Base-by-base conservation (phyloP, 2,113 vertebrate genomes). In the Sinocyclocheilus rhinocerous region DNA sequence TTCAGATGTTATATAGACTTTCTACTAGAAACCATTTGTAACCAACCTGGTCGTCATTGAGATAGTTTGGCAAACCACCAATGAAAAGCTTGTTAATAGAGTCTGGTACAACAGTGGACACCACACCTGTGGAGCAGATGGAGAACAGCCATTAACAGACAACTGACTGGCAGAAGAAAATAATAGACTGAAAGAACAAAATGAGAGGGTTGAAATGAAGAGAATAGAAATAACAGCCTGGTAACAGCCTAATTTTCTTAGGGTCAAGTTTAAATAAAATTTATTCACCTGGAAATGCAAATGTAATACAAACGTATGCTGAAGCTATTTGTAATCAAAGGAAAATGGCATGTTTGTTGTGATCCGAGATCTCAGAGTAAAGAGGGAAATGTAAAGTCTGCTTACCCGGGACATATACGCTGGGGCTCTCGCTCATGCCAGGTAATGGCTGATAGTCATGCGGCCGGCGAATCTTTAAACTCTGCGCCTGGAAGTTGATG, bases 401-500 rank as follows among this genome's bases (percentile, higher is more conserved):
- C 70, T 1, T 92, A 98, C 97, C 97, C 91, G 97, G 97, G 90
- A 98, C 97, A 77, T 98, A 97, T 86, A 98, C 97, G 42, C 96
- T 97, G 48, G 97, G 97, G 50, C 97, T 97, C 93, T 98, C 97
- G 9, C 97, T 98, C 96, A 98, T 97, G 92, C 97, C 97, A 4
- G 97, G 97, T 85, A 98, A 91, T 0, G 97, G 97, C 91, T 97
- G 97, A 91, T 98, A 98, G 92, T 98, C 97, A 0, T 98, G 97
- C 11, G 97, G 97, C 87, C 97, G 95, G 55, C 97, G 96, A 83
- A 98, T 97, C 94, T 98, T 98, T 36, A 98, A 94, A 3, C 96
- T 97, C 92, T 98, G 97, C 85, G 96, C 97, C 92, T 97, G 97
- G 93, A 98, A 98, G 92, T 97, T 97, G 90, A 98, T 98, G 83